Percentiles rank a stretch among this genome's conserved stretches.
Conservation (phyloP, 2,797 vertebrate genomes). For the Eremophila alpestris region DNA sequence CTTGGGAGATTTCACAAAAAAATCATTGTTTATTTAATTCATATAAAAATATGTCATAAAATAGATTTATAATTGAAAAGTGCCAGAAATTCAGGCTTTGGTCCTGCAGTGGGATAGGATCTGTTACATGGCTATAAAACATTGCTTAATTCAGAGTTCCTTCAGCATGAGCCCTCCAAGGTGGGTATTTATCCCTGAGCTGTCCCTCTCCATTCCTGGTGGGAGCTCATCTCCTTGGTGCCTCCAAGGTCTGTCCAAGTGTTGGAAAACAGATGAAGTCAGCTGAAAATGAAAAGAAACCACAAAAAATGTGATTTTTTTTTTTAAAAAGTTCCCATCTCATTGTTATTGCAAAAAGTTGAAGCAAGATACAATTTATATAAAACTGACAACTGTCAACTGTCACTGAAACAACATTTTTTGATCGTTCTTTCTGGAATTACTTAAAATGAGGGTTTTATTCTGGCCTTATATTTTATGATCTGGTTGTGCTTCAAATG, state of each 20-base stretch:
- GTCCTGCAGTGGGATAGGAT: neutral
- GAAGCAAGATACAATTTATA: neutral
- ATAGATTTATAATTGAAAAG: neutral
- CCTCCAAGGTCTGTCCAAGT: neutral
- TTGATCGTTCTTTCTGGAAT: neutral
- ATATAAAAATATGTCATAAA: neutral
- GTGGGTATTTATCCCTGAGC: accelerated
- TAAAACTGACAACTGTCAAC: neutral
- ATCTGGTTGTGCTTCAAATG: neutral
- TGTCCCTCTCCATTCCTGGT: neutral
- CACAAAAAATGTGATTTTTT: neutral
- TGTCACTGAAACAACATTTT: neutral
- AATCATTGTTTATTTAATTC: neutral
- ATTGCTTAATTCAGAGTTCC: neutral
- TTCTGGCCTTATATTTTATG: neutral
- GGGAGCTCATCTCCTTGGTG: neutral
- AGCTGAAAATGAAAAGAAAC: neutral
- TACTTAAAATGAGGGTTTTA: accelerated
- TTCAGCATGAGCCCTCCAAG: neutral
- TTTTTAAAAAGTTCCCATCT: neutral
- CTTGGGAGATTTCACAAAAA: neutral
- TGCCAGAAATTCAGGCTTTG: neutral
- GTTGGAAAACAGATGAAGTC: neutral
- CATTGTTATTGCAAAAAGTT: neutral
- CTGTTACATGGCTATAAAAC: neutral